Conservation (phyloP, 2,797 vertebrate species). For the Halcyon chelicuti region DNA sequence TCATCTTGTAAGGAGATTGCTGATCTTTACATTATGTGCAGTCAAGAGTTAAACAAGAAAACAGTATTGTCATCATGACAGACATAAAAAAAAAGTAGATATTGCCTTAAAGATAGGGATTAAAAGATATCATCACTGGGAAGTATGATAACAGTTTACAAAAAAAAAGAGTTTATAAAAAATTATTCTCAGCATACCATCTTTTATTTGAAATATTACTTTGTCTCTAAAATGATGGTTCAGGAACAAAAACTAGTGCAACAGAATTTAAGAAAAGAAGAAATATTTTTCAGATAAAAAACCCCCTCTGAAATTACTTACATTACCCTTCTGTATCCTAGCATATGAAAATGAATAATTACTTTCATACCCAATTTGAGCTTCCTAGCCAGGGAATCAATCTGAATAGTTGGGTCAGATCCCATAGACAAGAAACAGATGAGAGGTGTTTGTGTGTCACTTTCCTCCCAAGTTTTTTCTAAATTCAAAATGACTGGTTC, state of each 20-base stretch:
- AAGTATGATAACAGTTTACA: neutral
- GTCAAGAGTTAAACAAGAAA: neutral
- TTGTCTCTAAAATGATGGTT: neutral
- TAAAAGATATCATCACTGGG: neutral
- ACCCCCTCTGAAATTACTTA: neutral
- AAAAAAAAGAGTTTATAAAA: neutral
- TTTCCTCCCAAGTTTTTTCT: constrained; percentile 86
- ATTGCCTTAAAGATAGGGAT: neutral
- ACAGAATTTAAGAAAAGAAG: neutral
- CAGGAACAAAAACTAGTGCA: neutral
- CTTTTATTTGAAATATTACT: neutral
- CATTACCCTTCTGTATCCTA: neutral
- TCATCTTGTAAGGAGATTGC: neutral
- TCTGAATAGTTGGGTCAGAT: constrained; percentile 86
- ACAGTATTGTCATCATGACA: neutral
- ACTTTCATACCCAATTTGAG: constrained; percentile 80
- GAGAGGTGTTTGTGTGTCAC: constrained; percentile 82
- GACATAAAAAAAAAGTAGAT: neutral
- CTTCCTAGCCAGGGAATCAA: constrained; percentile 84
- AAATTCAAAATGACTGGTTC: constrained; percentile 87
- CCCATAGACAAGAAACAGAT: constrained; percentile 90
- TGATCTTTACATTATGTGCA: neutral
- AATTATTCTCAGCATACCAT: neutral
- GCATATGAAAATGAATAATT: neutral
- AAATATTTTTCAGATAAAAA: neutral